Conservation (phyloP, 1,140 invertebrate genomes). For the Aphis craccivora region DNA sequence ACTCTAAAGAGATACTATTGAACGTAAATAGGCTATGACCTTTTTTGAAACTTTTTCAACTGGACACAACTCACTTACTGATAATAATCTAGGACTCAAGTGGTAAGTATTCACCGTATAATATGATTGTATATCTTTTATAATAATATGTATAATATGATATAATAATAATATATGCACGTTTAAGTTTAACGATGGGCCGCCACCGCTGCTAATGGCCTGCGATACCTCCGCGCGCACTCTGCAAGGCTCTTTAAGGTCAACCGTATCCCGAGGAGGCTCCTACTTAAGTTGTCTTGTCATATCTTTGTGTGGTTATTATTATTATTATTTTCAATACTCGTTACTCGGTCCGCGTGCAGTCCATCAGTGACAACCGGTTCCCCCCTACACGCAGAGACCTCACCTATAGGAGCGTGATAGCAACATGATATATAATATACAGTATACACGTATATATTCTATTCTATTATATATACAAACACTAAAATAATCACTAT, state of each 20-base stretch:
- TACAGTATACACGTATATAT: background rate
- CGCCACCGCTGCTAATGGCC: constrained; percentile 13
- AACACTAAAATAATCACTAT: constrained; percentile 9
- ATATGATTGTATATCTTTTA: background rate
- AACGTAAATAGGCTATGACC: too few relatives aligned
- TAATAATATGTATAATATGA: background rate
- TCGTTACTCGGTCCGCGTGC: constrained; percentile 37
- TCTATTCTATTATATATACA: background rate
- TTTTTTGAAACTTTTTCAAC: too few relatives aligned
- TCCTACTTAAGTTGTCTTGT: constrained; percentile 52
- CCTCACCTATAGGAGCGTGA: background rate
- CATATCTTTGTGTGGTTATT: constrained; percentile 41
- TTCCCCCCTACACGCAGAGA: constrained; percentile 33
- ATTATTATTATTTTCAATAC: constrained; percentile 39
- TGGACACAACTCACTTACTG: too few relatives aligned
- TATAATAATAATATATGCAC: background rate
- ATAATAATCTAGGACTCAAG: too few relatives aligned
- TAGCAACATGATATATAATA: background rate
- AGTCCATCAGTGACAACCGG: constrained; percentile 57
- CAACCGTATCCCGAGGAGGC: constrained; percentile 43
- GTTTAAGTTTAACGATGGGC: background rate
- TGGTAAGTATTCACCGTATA: too few relatives aligned
- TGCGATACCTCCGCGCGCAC: constrained; percentile 9
- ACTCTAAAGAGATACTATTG: too few relatives aligned
- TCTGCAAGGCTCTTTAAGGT: constrained; percentile 24